These are phyloP conservation scores for Pachypanchax playfairii DNA, from an alignment of 2,113 vertebrate genomes.

Conservation along the genomic window DNA sequence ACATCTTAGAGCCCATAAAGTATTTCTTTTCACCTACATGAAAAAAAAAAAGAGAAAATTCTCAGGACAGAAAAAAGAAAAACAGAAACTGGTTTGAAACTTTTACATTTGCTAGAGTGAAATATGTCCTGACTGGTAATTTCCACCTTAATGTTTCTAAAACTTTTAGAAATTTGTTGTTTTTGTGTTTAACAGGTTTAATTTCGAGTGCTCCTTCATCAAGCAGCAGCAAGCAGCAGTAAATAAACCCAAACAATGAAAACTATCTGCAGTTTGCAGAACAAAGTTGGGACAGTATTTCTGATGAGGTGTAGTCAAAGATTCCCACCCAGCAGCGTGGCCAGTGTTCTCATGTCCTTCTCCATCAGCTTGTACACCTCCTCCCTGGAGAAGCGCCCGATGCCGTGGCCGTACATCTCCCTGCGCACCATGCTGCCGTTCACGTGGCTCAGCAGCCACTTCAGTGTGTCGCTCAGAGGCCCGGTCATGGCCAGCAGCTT, in stretches of 20 bases:
- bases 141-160: too few species aligned
- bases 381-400: constrained; percentile 93
- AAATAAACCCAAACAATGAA: too few species aligned
- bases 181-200: too few species aligned
- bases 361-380: constrained; percentile 96
- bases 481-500: constrained; percentile 91
- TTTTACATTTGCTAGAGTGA: too few species aligned
- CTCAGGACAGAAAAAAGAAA: neutral
- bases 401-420: constrained; percentile 97
- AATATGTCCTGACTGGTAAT: too few species aligned
- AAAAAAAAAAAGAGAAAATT: neutral
- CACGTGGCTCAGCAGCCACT: constrained; percentile 92
- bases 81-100: neutral
- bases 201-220: too few species aligned
- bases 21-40: constrained; percentile 95
- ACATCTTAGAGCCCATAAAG: constrained; percentile 94
- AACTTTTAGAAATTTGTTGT: too few species aligned
- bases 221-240: too few species aligned
- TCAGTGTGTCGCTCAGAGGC: constrained; percentile 91
- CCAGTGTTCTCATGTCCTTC: constrained; percentile 95
- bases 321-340: constrained; percentile 89
- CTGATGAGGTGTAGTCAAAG: too few species aligned
- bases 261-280: too few species aligned
- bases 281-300: too few species aligned
- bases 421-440: constrained; percentile 92